Conservation (phyloP, 2,888 invertebrate species). For the Thumatha senex region DNA sequence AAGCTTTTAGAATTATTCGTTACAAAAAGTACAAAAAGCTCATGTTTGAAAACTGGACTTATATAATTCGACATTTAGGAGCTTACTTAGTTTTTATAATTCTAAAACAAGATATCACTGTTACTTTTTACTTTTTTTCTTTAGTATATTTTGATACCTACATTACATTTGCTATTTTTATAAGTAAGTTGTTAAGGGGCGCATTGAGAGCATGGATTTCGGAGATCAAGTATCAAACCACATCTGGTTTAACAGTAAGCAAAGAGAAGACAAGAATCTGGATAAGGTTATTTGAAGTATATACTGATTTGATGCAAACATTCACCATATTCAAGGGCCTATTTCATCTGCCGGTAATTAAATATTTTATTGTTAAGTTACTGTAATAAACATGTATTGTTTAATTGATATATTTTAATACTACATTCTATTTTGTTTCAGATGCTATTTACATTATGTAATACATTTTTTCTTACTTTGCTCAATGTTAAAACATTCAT, state of each 20-base stretch:
- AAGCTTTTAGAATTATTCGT: slow-evolving; percentile 2
- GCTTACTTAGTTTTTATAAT: neutral
- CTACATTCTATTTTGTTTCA: neutral
- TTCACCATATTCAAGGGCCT: neutral
- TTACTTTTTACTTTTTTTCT: slow-evolving; percentile 2
- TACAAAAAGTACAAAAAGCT: neutral
- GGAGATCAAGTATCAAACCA: slow-evolving; percentile 1
- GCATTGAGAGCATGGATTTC: slow-evolving; percentile 1
- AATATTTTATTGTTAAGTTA: neutral
- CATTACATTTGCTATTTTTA: neutral
- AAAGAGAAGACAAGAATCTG: neutral
- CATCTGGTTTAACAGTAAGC: neutral
- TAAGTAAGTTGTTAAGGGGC: neutral
- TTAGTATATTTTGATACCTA: slow-evolving; percentile 6
- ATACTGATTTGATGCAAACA: neutral
- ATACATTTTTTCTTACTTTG: neutral
- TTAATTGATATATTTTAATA: neutral
- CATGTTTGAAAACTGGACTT: neutral
- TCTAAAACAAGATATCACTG: neutral
- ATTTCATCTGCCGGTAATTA: neutral
- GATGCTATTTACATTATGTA: neutral
- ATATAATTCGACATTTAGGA: neutral
- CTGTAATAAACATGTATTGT: too few relatives aligned
- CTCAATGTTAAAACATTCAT: neutral
- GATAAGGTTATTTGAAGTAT: neutral